Percentiles rank a stretch among this genome's conserved stretches.
Conservation (phyloP, 2,797 vertebrate species). For the Smutsia temminckii region DNA sequence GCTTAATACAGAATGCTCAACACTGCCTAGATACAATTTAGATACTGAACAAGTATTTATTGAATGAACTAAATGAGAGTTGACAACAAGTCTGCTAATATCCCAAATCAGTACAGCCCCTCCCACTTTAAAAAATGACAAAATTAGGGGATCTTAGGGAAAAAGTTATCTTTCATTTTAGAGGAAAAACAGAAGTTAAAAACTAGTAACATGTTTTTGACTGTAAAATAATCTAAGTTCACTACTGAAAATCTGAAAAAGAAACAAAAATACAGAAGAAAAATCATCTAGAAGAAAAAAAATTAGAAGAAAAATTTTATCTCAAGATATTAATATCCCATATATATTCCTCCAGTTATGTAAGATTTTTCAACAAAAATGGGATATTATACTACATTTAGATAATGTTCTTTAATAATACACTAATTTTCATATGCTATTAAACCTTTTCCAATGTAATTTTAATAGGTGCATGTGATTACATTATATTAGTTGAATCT, state of each 20-base stretch:
- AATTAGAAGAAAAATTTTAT: background rate
- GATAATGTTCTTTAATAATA: background rate
- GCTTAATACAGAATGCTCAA: background rate
- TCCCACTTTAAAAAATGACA: background rate
- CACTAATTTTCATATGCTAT: background rate
- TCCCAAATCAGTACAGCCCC: background rate
- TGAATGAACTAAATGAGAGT: conserved; percentile 17
- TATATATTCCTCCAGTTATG: background rate
- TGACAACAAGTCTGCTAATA: background rate
- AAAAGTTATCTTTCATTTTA: background rate
- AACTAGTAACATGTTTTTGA: background rate
- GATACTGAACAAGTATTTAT: background rate
- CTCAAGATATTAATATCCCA: background rate
- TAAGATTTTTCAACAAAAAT: conserved; percentile 21
- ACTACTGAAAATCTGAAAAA: background rate
- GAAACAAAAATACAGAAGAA: background rate
- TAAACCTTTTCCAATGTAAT: conserved; percentile 7
- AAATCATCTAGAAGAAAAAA: background rate
- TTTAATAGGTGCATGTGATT: conserved; percentile 7
- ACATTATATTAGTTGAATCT: background rate
- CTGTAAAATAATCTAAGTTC: conserved; percentile 29
- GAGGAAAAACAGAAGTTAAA: conserved; percentile 25
- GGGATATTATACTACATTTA: background rate
- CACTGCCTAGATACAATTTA: background rate
- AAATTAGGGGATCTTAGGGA: background rate